phyloP scores from a whole-genome alignment of 1,140 invertebrate genomes.

The Camponotus floridanus region DNA sequence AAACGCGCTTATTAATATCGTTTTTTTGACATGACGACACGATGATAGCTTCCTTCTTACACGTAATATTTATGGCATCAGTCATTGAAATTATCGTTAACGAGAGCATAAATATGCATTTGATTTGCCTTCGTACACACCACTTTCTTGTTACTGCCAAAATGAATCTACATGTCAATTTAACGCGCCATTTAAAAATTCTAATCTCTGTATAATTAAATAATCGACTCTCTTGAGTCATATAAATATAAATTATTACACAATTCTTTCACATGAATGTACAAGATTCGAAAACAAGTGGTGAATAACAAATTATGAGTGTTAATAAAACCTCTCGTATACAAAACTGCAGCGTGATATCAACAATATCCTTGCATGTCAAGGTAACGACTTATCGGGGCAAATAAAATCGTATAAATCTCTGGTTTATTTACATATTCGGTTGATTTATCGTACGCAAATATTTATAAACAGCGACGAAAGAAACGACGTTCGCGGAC shows the following conservation, averaged over 20 bases:
- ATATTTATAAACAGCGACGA: neutral
- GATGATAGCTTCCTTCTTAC: slow-evolving; percentile 8
- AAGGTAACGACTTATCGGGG: slow-evolving; percentile 8
- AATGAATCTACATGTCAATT: slow-evolving; percentile 39
- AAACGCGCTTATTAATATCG: slow-evolving; percentile 31
- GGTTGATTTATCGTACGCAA: neutral
- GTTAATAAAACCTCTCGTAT: slow-evolving; percentile 11
- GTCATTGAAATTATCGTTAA: slow-evolving; percentile 52
- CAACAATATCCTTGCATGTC: neutral
- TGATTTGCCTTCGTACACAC: slow-evolving; percentile 7
- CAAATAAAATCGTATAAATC: slow-evolving; percentile 3
- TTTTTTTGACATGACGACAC: slow-evolving; percentile 19
- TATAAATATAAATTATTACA: slow-evolving; percentile 36
- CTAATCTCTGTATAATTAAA: slow-evolving; percentile 28
- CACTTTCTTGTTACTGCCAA: slow-evolving; percentile 33
- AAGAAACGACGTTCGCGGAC: neutral
- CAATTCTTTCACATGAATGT: neutral
- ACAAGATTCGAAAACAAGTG: neutral
- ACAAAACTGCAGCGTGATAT: neutral
- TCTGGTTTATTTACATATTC: slow-evolving; percentile 6
- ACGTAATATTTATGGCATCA: slow-evolving; percentile 42
- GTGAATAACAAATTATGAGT: slow-evolving; percentile 12
- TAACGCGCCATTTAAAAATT: slow-evolving; percentile 15
- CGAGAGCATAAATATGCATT: slow-evolving; percentile 56
- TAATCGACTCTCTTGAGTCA: neutral